Conservation (phyloP, 2,113 vertebrate species). For the Oncorhynchus keta region DNA sequence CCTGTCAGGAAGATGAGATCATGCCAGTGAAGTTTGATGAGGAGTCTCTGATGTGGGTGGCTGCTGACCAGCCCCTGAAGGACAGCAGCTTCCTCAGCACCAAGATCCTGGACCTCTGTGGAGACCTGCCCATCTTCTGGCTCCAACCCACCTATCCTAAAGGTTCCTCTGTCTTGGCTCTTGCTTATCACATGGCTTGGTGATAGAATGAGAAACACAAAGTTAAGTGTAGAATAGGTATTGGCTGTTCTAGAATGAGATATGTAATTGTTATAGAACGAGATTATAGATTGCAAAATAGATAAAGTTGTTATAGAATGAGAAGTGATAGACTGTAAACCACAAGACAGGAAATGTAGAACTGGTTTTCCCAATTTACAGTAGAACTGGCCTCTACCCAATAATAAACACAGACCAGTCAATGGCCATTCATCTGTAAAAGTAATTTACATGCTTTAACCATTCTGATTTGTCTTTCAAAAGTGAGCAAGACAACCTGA, state of each 20-base stretch:
- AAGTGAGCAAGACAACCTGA: constrained; percentile 44
- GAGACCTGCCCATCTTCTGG: constrained; percentile 89
- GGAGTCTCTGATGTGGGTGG: constrained; percentile 87
- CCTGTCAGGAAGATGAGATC: constrained; percentile 83
- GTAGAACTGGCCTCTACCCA: constrained; percentile 31
- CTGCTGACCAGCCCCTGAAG: constrained; percentile 83
- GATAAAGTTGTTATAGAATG: no score
- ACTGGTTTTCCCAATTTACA: background rate
- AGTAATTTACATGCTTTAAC: constrained; percentile 46
- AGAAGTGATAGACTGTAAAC: no score
- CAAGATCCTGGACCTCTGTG: constrained; percentile 87
- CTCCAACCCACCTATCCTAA: constrained; percentile 82
- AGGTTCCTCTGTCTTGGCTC: constrained; percentile 73
- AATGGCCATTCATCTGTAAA: background rate
- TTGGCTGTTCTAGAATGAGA: no score
- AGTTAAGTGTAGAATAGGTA: no score
- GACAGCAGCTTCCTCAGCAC: constrained; percentile 86
- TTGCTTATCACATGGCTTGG: background rate
- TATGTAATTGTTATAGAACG: no score
- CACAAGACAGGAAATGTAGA: no score
- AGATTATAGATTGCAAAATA: no score
- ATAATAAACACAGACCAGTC: background rate
- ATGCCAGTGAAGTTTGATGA: constrained; percentile 90
- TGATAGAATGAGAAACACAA: no score
- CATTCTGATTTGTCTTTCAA: constrained; percentile 25